These are phyloP conservation scores for Chorisops tibialis DNA, from an alignment of 2,888 invertebrate genomes.

Conservation along the genomic window DNA sequence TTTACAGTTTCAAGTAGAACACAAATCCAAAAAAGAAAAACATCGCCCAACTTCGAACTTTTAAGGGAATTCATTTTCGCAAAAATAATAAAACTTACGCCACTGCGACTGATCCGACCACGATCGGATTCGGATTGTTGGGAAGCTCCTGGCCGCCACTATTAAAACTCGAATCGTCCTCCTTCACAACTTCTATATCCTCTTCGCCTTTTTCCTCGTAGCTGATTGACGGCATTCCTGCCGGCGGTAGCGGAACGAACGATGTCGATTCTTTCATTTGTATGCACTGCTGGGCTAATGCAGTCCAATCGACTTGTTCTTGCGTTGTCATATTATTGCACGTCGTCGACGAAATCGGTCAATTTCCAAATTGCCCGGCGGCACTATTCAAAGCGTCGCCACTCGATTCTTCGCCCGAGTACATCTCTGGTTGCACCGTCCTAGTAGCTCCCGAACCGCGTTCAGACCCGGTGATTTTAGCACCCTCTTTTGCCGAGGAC, in stretches of 20 bases:
- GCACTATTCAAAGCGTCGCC: conserved; percentile 48
- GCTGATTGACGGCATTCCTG: conserved; percentile 38
- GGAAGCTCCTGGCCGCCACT: neutral
- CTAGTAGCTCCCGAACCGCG: no score
- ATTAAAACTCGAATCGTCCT: conserved; percentile 54
- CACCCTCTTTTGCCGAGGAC: no score
- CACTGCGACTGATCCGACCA: conserved; percentile 28
- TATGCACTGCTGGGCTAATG: conserved; percentile 96
- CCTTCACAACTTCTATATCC: conserved; percentile 81
- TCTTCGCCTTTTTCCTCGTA: conserved; percentile 74
- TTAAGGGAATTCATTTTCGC: no score
- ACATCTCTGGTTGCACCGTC: no score
- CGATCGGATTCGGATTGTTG: neutral
- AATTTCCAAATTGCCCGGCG: conserved; percentile 60
- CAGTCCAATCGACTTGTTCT: conserved; percentile 86
- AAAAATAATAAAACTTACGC: conserved; percentile 28
- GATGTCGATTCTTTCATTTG: conserved; percentile 79
- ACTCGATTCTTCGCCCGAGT: conserved; percentile 46
- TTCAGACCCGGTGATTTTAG: no score
- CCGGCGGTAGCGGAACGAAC: conserved; percentile 54
- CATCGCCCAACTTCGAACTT: no score
- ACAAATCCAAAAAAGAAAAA: no score
- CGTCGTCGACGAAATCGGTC: conserved; percentile 60
- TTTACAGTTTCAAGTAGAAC: no score
- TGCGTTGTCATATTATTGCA: conserved; percentile 14